phyloP scores from a whole-genome alignment of 2,113 vertebrate species.

The Aspidoscelis tigris region DNA sequence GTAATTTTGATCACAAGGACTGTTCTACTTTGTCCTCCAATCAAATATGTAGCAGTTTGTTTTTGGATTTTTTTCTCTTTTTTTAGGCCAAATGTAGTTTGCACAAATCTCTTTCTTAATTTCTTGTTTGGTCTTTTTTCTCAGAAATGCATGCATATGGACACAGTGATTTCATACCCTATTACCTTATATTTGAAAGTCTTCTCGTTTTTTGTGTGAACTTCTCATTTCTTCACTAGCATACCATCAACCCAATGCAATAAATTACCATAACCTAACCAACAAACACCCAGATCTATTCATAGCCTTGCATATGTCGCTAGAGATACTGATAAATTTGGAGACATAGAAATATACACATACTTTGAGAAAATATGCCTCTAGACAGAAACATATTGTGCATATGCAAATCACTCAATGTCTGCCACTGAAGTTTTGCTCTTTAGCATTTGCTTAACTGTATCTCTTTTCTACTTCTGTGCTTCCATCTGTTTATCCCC shows the following conservation, averaged over 20 bases:
- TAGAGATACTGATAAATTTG: conserved; percentile 81
- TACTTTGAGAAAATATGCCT: conserved; percentile 75
- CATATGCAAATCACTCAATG: conserved; percentile 78
- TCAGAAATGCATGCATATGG: not conserved
- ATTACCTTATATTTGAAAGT: not conserved
- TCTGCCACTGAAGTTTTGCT: conserved; percentile 78
- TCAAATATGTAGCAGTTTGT: not conserved
- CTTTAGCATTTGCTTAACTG: conserved; percentile 76
- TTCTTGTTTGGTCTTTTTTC: not conserved
- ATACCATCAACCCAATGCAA: conserved; percentile 43
- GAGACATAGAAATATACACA: conserved; percentile 77
- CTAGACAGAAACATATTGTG: conserved; percentile 82
- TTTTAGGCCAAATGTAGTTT: no score
- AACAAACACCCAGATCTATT: conserved; percentile 74
- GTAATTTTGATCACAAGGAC: not conserved
- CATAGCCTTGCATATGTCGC: conserved; percentile 79
- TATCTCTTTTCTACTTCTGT: conserved; percentile 62
- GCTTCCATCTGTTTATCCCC: conserved; percentile 78
- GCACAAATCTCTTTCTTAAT: no score
- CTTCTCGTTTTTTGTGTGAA: conserved; percentile 27
- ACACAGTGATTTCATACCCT: not conserved
- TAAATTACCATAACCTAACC: conserved; percentile 69
- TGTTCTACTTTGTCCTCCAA: not conserved
- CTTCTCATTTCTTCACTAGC: conserved; percentile 23
- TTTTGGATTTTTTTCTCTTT: not conserved